Percentiles rank a stretch among this genome's conserved stretches.
Conservation (phyloP, 2,888 invertebrate species). For the Drosophila longiperda region DNA sequence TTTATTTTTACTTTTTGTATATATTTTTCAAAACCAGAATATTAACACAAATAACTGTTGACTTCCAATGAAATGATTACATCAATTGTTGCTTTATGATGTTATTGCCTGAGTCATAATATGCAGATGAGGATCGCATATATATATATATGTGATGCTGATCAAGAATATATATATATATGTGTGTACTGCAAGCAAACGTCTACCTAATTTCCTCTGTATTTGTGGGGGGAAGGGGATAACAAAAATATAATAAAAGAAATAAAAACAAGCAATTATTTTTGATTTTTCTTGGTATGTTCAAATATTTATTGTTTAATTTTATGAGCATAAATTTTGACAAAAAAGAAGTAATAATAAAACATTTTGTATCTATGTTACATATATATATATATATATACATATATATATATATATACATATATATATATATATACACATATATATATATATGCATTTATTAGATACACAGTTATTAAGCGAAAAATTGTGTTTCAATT, state of each 20-base stretch:
- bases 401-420: conserved; percentile 17
- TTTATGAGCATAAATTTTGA: conserved; percentile 71
- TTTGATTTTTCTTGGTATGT: conserved; percentile 66
- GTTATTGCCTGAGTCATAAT: too few relatives aligned
- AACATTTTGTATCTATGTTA: conserved; percentile 35
- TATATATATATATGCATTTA: conserved; percentile 26
- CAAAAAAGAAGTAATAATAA: conserved; percentile 48
- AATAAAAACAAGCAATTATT: conserved; percentile 24
- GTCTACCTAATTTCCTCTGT: too few relatives aligned
- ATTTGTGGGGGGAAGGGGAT: too few relatives aligned
- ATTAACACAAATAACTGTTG: neutral
- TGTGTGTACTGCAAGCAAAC: too few relatives aligned
- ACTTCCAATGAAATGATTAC: neutral
- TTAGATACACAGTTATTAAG: conserved; percentile 41
- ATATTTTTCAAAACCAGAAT: neutral
- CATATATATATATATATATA: conserved; percentile 27
- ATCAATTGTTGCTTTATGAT: too few relatives aligned
- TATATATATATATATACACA: conserved; percentile 11
- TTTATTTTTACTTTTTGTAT: too few relatives aligned
- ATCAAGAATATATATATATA: too few relatives aligned
- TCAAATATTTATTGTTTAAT: conserved; percentile 73
- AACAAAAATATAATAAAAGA: neutral
- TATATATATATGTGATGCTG: too few relatives aligned
- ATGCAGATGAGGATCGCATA: too few relatives aligned
- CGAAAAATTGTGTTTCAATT: conserved; percentile 46